Conservation (phyloP, 2,888 invertebrate species). For the Salpingus planirostris region DNA sequence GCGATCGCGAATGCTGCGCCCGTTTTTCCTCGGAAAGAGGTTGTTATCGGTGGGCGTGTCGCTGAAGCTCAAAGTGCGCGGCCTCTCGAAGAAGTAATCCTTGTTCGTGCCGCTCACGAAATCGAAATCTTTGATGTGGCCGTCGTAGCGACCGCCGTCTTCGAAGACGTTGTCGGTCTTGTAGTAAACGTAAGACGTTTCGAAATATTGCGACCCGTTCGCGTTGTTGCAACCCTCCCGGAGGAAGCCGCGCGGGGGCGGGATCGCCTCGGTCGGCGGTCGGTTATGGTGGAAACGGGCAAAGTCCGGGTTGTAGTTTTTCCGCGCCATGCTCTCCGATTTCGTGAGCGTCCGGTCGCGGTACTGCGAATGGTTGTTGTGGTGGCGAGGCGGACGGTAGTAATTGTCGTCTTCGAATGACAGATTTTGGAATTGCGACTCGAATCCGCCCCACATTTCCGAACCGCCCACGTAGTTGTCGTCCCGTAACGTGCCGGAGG, state of each 20-base stretch:
- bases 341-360: slow-evolving; percentile 39
- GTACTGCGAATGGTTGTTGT: slow-evolving; percentile 22
- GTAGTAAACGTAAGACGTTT: slow-evolving; percentile 32
- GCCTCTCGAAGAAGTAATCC: slow-evolving; percentile 18
- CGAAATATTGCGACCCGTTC: slow-evolving; percentile 26
- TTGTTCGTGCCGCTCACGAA: slow-evolving; percentile 3
- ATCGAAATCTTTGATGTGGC: not conserved
- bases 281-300: slow-evolving; percentile 17
- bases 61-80: slow-evolving; percentile 29
- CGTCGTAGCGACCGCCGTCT: not conserved
- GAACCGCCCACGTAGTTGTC: slow-evolving; percentile 16
- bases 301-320: slow-evolving; percentile 33
- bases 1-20: slow-evolving; percentile 47
- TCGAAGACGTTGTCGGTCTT: slow-evolving; percentile 22
- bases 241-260: not conserved
- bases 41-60: slow-evolving; percentile 30
- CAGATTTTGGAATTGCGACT: slow-evolving; percentile 29
- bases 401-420: slow-evolving; percentile 30
- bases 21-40: slow-evolving; percentile 24
- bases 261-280: slow-evolving; percentile 21
- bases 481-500: slow-evolving; percentile 19
- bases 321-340: slow-evolving; percentile 40
- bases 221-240: slow-evolving; percentile 11
- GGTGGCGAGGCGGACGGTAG: slow-evolving; percentile 19
- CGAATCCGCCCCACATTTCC: too few relatives aligned